Conservation (phyloP, 2,797 vertebrate species). For the Gymnothorax reevesii region DNA sequence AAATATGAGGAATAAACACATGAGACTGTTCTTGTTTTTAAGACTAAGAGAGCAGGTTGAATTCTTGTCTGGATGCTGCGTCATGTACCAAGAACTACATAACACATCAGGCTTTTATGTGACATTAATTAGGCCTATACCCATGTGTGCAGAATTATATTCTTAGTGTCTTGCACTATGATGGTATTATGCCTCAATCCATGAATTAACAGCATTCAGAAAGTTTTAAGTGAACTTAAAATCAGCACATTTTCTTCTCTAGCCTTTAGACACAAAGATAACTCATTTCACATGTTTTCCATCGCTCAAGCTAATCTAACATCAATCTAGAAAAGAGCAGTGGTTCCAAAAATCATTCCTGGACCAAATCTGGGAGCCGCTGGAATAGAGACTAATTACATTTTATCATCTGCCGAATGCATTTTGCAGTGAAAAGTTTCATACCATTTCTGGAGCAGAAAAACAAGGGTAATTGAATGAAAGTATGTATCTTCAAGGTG, state of each 20-base stretch:
- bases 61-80: background rate
- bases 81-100: background rate
- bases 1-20: background rate
- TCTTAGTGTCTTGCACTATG: background rate
- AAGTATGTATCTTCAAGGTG: background rate
- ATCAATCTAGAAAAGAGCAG: background rate
- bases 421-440: background rate
- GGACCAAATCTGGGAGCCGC: too few relatives aligned
- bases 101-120: background rate
- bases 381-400: too few relatives aligned
- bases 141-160: background rate
- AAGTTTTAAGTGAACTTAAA: background rate
- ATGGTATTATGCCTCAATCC: background rate
- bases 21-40: background rate
- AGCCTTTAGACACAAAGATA: background rate
- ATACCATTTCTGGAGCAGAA: background rate
- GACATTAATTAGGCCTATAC: background rate
- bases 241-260: background rate
- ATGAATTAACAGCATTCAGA: background rate
- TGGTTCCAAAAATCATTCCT: too few relatives aligned
- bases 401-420: too few relatives aligned
- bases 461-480: background rate
- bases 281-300: background rate
- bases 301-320: background rate
- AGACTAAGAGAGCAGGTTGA: background rate